Evolutionary conservation across 1,140 invertebrate genomes (phyloP).

Genomic region (Eupristina koningsbergeri): DNA sequence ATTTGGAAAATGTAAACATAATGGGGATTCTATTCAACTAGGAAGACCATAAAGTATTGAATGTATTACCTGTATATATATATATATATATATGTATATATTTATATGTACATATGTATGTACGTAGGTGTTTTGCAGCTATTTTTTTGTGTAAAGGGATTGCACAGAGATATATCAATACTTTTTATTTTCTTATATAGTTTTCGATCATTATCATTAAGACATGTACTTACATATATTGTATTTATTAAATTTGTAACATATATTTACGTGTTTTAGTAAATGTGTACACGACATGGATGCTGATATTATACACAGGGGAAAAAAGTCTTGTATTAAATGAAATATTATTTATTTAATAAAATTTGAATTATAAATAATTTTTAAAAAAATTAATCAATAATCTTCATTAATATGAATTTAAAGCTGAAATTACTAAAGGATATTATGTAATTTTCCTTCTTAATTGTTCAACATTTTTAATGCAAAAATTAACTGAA

Average conservation of each 20-base stretch:
- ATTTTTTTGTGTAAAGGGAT: conserved; percentile 49
- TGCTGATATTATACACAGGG: conserved; percentile 5
- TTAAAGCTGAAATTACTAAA: too few relatives aligned
- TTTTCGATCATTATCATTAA: conserved; percentile 45
- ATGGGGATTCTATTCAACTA: conserved; percentile 60
- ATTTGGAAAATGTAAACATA: conserved; percentile 56
- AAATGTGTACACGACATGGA: conserved; percentile 38
- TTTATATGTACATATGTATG: conserved; percentile 55
- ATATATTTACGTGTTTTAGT: conserved; percentile 55
- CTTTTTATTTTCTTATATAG: conserved; percentile 8
- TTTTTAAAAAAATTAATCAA: too few relatives aligned
- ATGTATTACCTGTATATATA: too few relatives aligned
- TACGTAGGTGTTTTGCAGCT: conserved; percentile 46
- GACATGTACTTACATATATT: conserved; percentile 34
- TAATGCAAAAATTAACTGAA: not conserved
- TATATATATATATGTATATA: too few relatives aligned
- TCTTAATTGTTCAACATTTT: not conserved
- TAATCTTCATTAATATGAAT: too few relatives aligned
- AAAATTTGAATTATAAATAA: too few relatives aligned
- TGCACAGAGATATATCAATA: conserved; percentile 53
- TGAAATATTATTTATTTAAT: not conserved
- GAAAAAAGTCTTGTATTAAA: not conserved
- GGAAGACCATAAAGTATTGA: conserved; percentile 68
- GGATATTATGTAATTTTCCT: not conserved
- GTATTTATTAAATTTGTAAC: conserved; percentile 50